Conservation (phyloP, 2,797 vertebrate species). For the Glossophaga mutica region DNA sequence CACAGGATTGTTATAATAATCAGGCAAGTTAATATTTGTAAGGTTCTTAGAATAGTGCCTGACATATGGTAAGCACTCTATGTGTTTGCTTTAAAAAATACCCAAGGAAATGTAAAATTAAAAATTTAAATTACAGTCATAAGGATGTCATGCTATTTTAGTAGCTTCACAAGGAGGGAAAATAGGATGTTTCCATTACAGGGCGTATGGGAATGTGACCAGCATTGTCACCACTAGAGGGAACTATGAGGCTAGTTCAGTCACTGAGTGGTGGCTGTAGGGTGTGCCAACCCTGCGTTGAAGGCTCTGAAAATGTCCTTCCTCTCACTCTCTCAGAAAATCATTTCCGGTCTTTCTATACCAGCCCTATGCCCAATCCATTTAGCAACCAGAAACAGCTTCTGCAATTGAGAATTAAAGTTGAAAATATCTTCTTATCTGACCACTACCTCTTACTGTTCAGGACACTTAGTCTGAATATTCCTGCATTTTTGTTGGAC, state of each 20-base stretch:
- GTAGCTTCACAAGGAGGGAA: neutral
- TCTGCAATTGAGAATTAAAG: neutral
- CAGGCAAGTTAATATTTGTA: constrained; percentile 28
- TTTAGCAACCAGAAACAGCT: neutral
- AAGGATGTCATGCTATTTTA: neutral
- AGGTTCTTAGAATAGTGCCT: constrained; percentile 27
- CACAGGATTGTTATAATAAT: neutral
- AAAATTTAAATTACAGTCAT: neutral
- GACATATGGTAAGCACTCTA: neutral
- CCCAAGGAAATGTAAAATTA: constrained; percentile 17
- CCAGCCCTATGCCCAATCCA: neutral
- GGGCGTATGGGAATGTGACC: neutral
- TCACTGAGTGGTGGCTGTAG: neutral
- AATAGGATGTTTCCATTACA: neutral
- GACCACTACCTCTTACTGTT: neutral
- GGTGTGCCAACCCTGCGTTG: neutral
- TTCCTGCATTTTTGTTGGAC: neutral
- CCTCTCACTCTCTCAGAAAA: neutral
- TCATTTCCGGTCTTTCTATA: neutral
- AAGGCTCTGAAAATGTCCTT: neutral
- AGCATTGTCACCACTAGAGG: neutral
- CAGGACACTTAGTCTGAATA: neutral
- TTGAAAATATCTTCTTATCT: neutral
- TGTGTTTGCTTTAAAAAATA: neutral
- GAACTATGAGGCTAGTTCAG: neutral